phyloP scores from a whole-genome alignment of 2,113 vertebrate genomes.

The Cariama cristata region DNA sequence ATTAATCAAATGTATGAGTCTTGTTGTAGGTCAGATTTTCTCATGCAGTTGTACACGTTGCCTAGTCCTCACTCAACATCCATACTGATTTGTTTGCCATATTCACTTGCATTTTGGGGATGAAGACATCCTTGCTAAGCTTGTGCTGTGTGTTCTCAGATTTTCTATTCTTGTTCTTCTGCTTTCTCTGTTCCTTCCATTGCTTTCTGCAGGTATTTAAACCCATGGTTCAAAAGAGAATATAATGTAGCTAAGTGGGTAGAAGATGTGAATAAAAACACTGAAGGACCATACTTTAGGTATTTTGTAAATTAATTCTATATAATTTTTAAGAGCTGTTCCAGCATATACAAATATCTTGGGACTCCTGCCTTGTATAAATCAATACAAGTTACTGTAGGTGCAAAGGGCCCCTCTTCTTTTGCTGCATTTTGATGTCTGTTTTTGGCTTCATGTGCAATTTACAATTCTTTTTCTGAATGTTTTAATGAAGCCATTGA shows the following conservation, averaged over 20 bases:
- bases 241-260: slow-evolving; percentile 99
- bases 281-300: slow-evolving; percentile 98
- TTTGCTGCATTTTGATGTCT: slow-evolving; percentile 80
- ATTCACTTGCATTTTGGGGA: slow-evolving; percentile 85
- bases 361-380: slow-evolving; percentile 78
- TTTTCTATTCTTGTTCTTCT: slow-evolving; percentile 88
- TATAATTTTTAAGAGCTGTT: slow-evolving; percentile 77
- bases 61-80: slow-evolving; percentile 74
- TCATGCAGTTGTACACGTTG: slow-evolving; percentile 69
- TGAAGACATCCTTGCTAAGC: slow-evolving; percentile 88
- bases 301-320: slow-evolving; percentile 90
- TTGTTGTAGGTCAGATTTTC: slow-evolving; percentile 55
- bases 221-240: slow-evolving; percentile 98
- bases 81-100: slow-evolving; percentile 74
- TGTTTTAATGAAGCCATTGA: slow-evolving; percentile 79
- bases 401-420: slow-evolving; percentile 72
- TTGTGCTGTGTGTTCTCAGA: slow-evolving; percentile 93
- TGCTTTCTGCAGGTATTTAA: slow-evolving; percentile 99
- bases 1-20: not conserved
- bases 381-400: slow-evolving; percentile 78
- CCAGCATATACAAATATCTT: slow-evolving; percentile 75
- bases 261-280: slow-evolving; percentile 99
- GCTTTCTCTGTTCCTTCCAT: slow-evolving; percentile 92
- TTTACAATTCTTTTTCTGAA: slow-evolving; percentile 73
- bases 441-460: slow-evolving; percentile 74